These are phyloP conservation scores for Melanostoma scalare DNA, from an alignment of 2,888 invertebrate genomes.

Conservation along the genomic window DNA sequence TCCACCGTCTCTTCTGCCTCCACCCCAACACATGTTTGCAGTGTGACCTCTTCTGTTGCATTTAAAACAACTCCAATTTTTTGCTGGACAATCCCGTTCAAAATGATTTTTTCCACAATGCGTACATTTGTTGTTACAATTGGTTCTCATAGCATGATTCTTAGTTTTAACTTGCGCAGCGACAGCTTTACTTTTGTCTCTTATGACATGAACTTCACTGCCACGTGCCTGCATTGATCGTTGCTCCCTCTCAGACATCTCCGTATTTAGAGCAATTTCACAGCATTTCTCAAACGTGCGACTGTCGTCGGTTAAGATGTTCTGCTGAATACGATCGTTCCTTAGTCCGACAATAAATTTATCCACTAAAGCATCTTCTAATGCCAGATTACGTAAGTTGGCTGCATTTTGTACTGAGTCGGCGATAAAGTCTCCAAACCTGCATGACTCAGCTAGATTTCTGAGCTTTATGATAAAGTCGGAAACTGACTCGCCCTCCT, in stretches of 20 bases:
- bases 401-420: slow-evolving; percentile 1
- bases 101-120: slow-evolving; percentile 15
- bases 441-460: slow-evolving; percentile 24
- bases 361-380: slow-evolving; percentile 50
- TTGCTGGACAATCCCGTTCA: slow-evolving; percentile 7
- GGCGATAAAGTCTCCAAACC: slow-evolving; percentile 35
- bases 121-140: slow-evolving; percentile 3
- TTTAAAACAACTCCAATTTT: slow-evolving; percentile 26
- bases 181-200: neutral
- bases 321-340: slow-evolving; percentile 42
- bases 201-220: slow-evolving; percentile 15
- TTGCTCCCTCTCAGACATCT: slow-evolving; percentile 32
- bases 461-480: slow-evolving; percentile 41
- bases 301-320: slow-evolving; percentile 38
- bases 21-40: slow-evolving; percentile 2
- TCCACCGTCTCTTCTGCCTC: slow-evolving; percentile 11
- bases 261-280: slow-evolving; percentile 31
- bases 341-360: slow-evolving; percentile 41
- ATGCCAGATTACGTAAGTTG: slow-evolving; percentile 23
- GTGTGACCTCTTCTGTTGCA: slow-evolving; percentile 24
- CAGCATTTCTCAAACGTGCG: slow-evolving; percentile 34
- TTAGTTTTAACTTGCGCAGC: neutral
- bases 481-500: slow-evolving; percentile 33
- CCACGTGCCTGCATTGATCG: slow-evolving; percentile 17
- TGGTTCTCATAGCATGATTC: neutral